Conservation (phyloP, 2,797 vertebrate species). For the Phylloscopus collybita region DNA sequence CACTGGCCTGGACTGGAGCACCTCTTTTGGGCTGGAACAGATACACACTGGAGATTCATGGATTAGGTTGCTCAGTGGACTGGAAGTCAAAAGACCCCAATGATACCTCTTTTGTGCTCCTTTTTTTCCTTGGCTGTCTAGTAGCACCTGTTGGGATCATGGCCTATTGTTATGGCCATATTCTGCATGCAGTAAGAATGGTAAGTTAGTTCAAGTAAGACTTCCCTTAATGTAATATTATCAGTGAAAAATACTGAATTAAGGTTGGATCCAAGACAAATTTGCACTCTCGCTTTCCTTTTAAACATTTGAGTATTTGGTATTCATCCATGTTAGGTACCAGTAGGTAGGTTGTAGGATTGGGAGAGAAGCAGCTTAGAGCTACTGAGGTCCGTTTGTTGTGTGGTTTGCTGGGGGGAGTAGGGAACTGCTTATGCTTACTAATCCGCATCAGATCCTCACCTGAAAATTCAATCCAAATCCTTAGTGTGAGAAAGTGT, state of each 20-base stretch:
- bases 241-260: not conserved
- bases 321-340: not conserved
- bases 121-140: conserved; percentile 91
- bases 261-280: not conserved
- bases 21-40: conserved; percentile 95
- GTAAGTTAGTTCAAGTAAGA: conserved; percentile 76
- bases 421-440: not conserved
- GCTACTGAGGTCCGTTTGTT: not conserved
- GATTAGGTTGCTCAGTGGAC: conserved; percentile 89
- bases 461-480: not conserved
- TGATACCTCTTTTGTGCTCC: conserved; percentile 89
- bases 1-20: conserved; percentile 89
- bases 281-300: not conserved
- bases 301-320: not conserved
- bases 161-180: conserved; percentile 92
- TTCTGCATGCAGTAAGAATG: conserved; percentile 90
- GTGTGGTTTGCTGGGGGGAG: not conserved
- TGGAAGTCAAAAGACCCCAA: conserved; percentile 90
- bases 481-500: not conserved
- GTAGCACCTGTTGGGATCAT: conserved; percentile 89
- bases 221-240: not conserved
- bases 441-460: not conserved
- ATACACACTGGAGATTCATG: conserved; percentile 90
- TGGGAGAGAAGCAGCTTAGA: not conserved
- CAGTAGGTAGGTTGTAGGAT: not conserved